These are phyloP conservation scores for Tauraco hartlaubi DNA, from an alignment of 2,797 vertebrate genomes.

Conservation along the genomic window DNA sequence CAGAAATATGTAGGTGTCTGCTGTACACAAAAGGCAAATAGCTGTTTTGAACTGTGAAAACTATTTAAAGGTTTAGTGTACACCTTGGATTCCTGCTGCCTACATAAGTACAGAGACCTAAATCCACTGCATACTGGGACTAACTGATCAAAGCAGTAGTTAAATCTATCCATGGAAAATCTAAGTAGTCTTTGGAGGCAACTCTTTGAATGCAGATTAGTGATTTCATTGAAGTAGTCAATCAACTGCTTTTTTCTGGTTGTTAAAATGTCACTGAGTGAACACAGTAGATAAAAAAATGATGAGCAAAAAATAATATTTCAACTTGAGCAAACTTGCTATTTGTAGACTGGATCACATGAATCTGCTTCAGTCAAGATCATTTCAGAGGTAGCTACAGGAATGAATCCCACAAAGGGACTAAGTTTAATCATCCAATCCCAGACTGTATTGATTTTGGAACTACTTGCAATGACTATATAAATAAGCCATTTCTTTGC, in stretches of 20 bases:
- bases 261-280: conserved; percentile 79
- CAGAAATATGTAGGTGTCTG: conserved; percentile 67
- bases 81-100: conserved; percentile 64
- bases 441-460: conserved; percentile 89
- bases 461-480: conserved; percentile 88
- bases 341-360: conserved; percentile 80
- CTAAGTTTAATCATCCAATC: conserved; percentile 89
- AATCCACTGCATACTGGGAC: conserved; percentile 73
- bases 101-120: conserved; percentile 66
- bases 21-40: conserved; percentile 67
- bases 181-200: conserved; percentile 72
- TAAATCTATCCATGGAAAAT: conserved; percentile 69
- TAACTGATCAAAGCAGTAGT: conserved; percentile 72
- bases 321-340: conserved; percentile 83
- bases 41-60: conserved; percentile 68
- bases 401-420: conserved; percentile 87
- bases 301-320: conserved; percentile 80
- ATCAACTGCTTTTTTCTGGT: conserved; percentile 69
- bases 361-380: conserved; percentile 80
- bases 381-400: conserved; percentile 79
- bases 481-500: conserved; percentile 90
- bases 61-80: conserved; percentile 72
- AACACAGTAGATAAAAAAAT: conserved; percentile 75
- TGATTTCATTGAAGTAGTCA: conserved; percentile 77
- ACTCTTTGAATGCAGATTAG: conserved; percentile 77